Base-by-base conservation (phyloP, 2,113 vertebrate genomes). In the Microcebus murinus region DNA sequence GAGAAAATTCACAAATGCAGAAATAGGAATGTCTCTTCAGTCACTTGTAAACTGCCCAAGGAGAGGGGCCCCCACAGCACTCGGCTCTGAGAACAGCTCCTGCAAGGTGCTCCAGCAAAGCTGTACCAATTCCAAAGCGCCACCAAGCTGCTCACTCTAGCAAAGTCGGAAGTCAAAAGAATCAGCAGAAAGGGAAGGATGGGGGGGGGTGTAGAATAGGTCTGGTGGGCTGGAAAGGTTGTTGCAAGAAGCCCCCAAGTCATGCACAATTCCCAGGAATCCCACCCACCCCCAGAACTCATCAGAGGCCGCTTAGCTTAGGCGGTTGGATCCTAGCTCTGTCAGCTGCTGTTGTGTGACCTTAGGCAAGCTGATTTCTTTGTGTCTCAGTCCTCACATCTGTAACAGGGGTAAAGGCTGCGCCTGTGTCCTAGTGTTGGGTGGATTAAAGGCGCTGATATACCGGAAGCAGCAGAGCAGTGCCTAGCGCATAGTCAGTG, bases 221-320 rank as follows among this genome's bases (percentile, higher is more conserved):
- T 18, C 27, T 14, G 63, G 42, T 71, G 74, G 34, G 14, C 65
- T 71, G 42, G 31, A 42, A 52, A 39, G 36, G n/a, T 34, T 48
- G 68, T 67, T 21, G 14, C 20, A 48, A 91, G 71, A 25, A 63
- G 13, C 48, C n/a, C 82, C n/a, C 59, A 86, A 39, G 55, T 34
- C 45, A 2, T 1, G 8, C 8, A 31, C 34, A 2, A 31, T 42
- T 23, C 2, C 48, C 27, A 12, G 36, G 25, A 8, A 2, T 1
- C 1, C 1, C 25, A 3, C 7, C 13, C 29, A 18, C 11, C 23
- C 29, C 50, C 4, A 71, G 25, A 29, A 21, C 29, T 17, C 23
- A 34, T 42, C 15, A 42, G 42, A 34, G 13, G 36, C 76, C 0
- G 25, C 5, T 29, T 29, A 21, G 55, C 31, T 45, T 36, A 1